phyloP scores from a whole-genome alignment of 2,888 invertebrate species.

The Zelleria hepariella region DNA sequence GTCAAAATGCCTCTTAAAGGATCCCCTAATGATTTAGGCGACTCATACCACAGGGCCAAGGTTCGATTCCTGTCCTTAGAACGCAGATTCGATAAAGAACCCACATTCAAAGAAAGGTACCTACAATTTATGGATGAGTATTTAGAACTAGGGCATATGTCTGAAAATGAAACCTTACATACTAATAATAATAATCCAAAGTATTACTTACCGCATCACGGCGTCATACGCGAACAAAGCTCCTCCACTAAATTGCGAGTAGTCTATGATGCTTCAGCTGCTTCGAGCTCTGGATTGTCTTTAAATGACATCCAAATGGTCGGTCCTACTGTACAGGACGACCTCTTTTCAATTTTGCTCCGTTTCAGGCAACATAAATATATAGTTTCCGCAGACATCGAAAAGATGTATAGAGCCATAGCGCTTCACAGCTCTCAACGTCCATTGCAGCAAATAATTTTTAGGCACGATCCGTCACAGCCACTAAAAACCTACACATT shows the following conservation, averaged over 20 bases:
- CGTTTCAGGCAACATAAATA: constrained; percentile 16
- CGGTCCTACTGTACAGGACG: constrained; percentile 17
- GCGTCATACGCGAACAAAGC: constrained; percentile 11
- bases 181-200: background rate
- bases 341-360: constrained; percentile 15
- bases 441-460: constrained; percentile 17
- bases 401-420: constrained; percentile 14
- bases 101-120: constrained; percentile 15
- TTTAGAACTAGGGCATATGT: constrained; percentile 18
- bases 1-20: constrained; percentile 21
- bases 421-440: constrained; percentile 8
- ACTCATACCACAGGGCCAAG: constrained; percentile 15
- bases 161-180: constrained; percentile 1
- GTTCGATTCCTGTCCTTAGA: constrained; percentile 20
- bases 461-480: constrained; percentile 9
- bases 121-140: constrained; percentile 21
- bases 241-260: constrained; percentile 18
- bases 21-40: constrained; percentile 16
- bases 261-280: constrained; percentile 22
- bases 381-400: constrained; percentile 14
- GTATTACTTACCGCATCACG: constrained; percentile 23
- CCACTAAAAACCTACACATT: constrained; percentile 12
- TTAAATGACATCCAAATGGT: constrained; percentile 15
- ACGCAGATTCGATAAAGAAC: constrained; percentile 13
- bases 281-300: constrained; percentile 14